Evolutionary conservation across 2,888 invertebrate genomes (phyloP).

Genomic region (Lithosia quadra): DNA sequence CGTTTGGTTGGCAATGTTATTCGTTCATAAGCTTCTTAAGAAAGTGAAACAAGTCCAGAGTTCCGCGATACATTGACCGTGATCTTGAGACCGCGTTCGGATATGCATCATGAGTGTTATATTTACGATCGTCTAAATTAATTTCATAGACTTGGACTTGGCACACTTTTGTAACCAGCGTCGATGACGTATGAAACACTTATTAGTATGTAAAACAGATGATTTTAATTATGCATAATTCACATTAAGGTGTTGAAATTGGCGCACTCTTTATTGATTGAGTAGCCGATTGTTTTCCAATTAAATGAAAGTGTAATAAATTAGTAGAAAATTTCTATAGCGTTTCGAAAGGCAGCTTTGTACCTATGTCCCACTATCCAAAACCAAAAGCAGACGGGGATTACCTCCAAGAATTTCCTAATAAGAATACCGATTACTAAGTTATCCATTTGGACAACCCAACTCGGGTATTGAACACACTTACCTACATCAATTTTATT

Average conservation of each 20-base stretch:
- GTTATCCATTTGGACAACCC: too few relatives aligned
- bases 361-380: too few relatives aligned
- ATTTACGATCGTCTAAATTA: slow-evolving; percentile 23
- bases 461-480: neutral
- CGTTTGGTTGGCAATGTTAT: neutral
- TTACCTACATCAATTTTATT: too few relatives aligned
- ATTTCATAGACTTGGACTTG: slow-evolving; percentile 34
- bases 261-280: too few relatives aligned
- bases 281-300: too few relatives aligned
- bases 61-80: slow-evolving; percentile 22
- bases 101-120: slow-evolving; percentile 29
- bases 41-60: neutral
- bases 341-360: too few relatives aligned
- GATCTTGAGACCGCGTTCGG: slow-evolving; percentile 34
- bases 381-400: too few relatives aligned
- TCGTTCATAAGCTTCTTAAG: neutral
- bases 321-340: too few relatives aligned
- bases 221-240: neutral
- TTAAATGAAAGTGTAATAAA: too few relatives aligned
- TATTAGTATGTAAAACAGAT: neutral
- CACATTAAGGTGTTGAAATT: neutral
- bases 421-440: neutral
- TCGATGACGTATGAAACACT: too few relatives aligned
- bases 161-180: slow-evolving; percentile 22
- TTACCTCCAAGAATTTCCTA: too few relatives aligned